A percentile compares a stretch with the other conserved stretches of the same genome.
phyloP scores from a whole-genome alignment of 2,888 invertebrate genomes.

The Polydrusus pterygomalis region DNA sequence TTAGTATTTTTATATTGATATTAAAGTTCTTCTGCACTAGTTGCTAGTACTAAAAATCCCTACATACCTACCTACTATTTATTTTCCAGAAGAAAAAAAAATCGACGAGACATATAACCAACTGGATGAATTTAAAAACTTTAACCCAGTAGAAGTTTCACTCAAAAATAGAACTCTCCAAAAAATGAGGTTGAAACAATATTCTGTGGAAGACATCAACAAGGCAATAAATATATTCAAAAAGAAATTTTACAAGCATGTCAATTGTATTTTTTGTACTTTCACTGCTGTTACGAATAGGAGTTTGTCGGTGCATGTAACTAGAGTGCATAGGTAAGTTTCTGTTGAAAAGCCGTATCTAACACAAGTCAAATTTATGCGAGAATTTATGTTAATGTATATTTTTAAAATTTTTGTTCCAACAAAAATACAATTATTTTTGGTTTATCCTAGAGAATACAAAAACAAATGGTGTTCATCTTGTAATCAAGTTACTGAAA shows the following conservation, averaged over 20 bases:
- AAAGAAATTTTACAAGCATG: conserved; percentile 58
- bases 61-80: neutral
- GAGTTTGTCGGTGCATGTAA: conserved; percentile 65
- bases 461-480: conserved; percentile 64
- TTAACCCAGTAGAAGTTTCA: neutral
- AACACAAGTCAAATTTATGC: too few relatives aligned
- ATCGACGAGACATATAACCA: neutral
- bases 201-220: conserved; percentile 59
- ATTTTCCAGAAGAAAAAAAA: neutral
- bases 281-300: conserved; percentile 61
- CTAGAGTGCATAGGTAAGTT: conserved; percentile 65
- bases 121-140: neutral
- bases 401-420: too few relatives aligned
- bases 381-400: too few relatives aligned
- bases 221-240: conserved; percentile 60
- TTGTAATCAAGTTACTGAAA: conserved; percentile 63
- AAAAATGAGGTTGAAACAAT: conserved; percentile 57
- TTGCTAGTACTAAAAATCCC: too few relatives aligned
- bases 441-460: conserved; percentile 58
- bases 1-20: too few relatives aligned
- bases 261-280: conserved; percentile 63
- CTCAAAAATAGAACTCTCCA: conserved; percentile 36
- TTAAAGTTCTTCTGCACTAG: too few relatives aligned
- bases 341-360: neutral
- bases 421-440: too few relatives aligned